A percentile compares a stretch with the other conserved stretches of the same genome.
Conservation (phyloP, 1,140 invertebrate species). For the Magallana gigas region DNA sequence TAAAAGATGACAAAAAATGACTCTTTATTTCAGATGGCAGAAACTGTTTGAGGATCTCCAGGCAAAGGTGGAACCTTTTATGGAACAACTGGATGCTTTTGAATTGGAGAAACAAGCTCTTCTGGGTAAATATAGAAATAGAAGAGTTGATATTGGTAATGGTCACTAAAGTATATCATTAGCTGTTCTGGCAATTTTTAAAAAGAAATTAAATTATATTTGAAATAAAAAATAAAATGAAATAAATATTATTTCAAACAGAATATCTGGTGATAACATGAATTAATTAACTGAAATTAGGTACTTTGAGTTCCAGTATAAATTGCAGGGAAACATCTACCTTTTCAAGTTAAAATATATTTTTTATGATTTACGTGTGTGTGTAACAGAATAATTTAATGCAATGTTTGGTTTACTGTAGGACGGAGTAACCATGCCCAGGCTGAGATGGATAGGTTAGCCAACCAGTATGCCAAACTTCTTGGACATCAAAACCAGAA, state of each 20-base stretch:
- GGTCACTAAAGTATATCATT: background rate
- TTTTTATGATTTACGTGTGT: too few relatives aligned
- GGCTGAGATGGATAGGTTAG: slow-evolving; percentile 81
- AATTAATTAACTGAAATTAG: too few relatives aligned
- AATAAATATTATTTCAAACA: too few relatives aligned
- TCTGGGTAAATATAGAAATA: slow-evolving; percentile 59
- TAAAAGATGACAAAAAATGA: too few relatives aligned
- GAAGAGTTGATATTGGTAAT: background rate
- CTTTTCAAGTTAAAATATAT: too few relatives aligned
- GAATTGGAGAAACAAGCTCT: slow-evolving; percentile 78
- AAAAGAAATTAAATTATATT: too few relatives aligned
- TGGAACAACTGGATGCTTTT: slow-evolving; percentile 79
- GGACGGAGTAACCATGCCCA: slow-evolving; percentile 72
- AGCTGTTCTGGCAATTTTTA: too few relatives aligned
- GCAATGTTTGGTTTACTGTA: slow-evolving; percentile 1
- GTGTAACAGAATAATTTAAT: too few relatives aligned
- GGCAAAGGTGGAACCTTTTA: slow-evolving; percentile 72
- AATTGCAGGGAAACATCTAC: too few relatives aligned
- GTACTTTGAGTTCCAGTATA: too few relatives aligned
- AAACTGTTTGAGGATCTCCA: slow-evolving; percentile 71
- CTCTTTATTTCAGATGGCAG: slow-evolving; percentile 64
- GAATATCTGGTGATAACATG: too few relatives aligned
- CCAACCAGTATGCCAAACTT: slow-evolving; percentile 83
- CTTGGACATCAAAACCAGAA: slow-evolving; percentile 85
- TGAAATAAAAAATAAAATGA: too few relatives aligned